Evolutionary conservation across 2,797 vertebrate species (phyloP).

Genomic region (Okamejei kenojei): DNA sequence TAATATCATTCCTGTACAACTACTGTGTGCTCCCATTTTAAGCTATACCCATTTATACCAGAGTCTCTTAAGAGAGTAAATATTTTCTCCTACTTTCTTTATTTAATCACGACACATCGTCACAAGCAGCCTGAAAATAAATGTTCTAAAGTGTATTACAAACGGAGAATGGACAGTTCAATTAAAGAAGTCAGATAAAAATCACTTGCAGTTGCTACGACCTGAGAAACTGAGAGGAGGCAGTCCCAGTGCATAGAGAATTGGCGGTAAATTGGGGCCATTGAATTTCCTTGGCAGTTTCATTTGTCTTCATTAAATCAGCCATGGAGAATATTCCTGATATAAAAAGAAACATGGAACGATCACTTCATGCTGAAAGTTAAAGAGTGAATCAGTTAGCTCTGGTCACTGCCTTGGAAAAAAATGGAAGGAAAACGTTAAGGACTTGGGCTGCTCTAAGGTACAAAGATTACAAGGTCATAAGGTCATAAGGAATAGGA

Average conservation of each 20-base stretch:
- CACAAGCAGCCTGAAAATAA: not conserved
- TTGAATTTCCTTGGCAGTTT: not conserved
- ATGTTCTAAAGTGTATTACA: not conserved
- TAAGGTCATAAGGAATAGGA: too few species aligned
- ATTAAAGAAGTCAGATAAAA: not conserved
- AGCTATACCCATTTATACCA: not conserved
- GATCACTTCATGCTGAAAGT: not conserved
- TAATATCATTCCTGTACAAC: not conserved
- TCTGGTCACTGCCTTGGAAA: not conserved
- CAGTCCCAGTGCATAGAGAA: not conserved
- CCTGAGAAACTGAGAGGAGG: not conserved
- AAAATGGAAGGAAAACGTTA: not conserved
- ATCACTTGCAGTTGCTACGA: not conserved
- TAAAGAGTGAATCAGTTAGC: not conserved
- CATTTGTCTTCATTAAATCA: not conserved
- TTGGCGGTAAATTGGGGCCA: not conserved
- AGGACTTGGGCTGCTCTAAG: not conserved
- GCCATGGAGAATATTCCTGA: not conserved
- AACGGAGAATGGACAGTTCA: not conserved
- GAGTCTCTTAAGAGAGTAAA: not conserved
- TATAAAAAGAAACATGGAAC: not conserved
- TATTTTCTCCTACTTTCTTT: not conserved
- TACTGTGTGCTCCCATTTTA: not conserved
- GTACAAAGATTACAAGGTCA: not conserved
- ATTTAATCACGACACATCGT: not conserved